These are phyloP conservation scores for Magallana angulata DNA, from an alignment of 1,140 invertebrate genomes.

Conservation along the genomic window DNA sequence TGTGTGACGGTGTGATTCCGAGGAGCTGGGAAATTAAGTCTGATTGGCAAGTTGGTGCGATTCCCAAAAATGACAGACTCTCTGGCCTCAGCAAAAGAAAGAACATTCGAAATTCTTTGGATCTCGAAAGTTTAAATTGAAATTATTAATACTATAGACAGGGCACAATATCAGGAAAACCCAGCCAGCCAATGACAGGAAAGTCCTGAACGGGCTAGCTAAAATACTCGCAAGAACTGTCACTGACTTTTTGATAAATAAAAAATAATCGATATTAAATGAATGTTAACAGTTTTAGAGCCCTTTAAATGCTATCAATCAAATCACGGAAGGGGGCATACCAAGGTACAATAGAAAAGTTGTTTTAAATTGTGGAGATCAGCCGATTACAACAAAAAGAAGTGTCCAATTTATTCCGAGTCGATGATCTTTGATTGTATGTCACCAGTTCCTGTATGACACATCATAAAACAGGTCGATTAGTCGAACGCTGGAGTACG, in stretches of 20 bases:
- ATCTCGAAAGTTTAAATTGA: too few species aligned
- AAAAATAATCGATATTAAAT: not conserved
- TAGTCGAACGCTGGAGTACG: not conserved
- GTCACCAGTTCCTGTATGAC: not conserved
- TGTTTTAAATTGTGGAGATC: not conserved
- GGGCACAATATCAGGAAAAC: too few species aligned
- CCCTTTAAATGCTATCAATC: conserved; percentile 26
- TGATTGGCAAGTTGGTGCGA: conserved; percentile 4
- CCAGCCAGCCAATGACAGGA: too few species aligned
- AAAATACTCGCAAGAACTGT: not conserved
- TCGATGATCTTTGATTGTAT: not conserved
- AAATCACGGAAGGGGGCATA: conserved; percentile 17
- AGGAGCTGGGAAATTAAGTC: not conserved
- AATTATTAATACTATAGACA: too few species aligned
- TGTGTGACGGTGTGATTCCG: conserved; percentile 5
- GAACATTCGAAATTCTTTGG: too few species aligned
- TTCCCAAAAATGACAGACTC: not conserved
- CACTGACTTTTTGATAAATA: not conserved
- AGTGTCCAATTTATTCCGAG: not conserved
- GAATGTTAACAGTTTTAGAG: conserved; percentile 1
- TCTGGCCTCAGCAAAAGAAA: not conserved
- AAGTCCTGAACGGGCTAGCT: not conserved
- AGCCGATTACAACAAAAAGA: not conserved
- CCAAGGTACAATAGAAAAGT: conserved; percentile 2
- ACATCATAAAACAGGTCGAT: not conserved